A percentile compares a stretch with the other conserved stretches of the same genome.
phyloP scores from a whole-genome alignment of 2,888 invertebrate species.

The Phaonia tiefii region DNA sequence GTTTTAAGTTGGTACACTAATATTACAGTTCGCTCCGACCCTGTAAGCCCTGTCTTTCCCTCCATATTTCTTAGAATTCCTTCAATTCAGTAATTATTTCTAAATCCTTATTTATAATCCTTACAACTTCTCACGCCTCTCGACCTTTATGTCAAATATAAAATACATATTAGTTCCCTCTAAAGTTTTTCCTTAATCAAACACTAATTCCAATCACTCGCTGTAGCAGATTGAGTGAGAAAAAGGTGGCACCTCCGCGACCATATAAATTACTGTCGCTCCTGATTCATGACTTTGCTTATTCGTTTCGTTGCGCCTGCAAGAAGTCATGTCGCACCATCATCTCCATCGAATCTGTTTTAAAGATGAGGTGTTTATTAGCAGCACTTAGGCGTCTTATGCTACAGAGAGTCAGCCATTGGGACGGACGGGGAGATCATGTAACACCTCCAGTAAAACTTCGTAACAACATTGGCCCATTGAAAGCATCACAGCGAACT shows the following conservation, averaged over 20 bases:
- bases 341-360: conserved; percentile 42
- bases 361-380: conserved; percentile 67
- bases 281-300: conserved; percentile 7
- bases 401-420: conserved; percentile 39
- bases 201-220: not conserved
- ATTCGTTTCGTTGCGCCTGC: too few species aligned
- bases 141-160: too few species aligned
- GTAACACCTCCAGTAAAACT: not conserved
- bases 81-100: too few species aligned
- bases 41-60: too few species aligned
- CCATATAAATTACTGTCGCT: conserved; percentile 8
- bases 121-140: too few species aligned
- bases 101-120: too few species aligned
- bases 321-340: conserved; percentile 1
- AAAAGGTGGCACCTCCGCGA: not conserved
- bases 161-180: too few species aligned
- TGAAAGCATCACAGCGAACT: conserved; percentile 12
- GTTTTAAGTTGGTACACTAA: too few species aligned
- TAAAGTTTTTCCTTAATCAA: too few species aligned
- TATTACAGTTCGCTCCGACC: too few species aligned
- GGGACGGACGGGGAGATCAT: not conserved
- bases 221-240: too few species aligned
- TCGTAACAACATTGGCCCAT: conserved; percentile 18
- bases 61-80: too few species aligned
- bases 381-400: conserved; percentile 58